These are phyloP conservation scores for Eubasilissa regina DNA, from an alignment of 1,140 invertebrate genomes.

Conservation along the genomic window DNA sequence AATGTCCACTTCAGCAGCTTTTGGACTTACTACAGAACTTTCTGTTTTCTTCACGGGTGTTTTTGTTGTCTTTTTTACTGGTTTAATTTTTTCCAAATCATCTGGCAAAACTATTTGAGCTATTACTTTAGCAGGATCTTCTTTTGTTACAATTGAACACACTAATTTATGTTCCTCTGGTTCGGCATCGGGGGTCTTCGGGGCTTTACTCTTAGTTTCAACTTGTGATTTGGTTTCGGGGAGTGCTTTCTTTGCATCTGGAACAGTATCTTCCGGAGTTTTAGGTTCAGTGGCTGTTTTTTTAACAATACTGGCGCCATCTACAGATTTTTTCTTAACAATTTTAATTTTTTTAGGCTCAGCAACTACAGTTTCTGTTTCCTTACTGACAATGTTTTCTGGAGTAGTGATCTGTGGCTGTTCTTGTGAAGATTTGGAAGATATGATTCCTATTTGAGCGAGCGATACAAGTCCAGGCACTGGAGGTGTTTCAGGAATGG, in stretches of 20 bases:
- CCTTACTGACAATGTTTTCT: neutral
- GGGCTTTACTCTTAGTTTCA: slow-evolving; percentile 22
- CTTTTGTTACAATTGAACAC: slow-evolving; percentile 51
- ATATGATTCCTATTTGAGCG: slow-evolving; percentile 67
- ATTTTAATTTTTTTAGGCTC: slow-evolving; percentile 42
- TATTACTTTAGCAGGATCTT: slow-evolving; percentile 29
- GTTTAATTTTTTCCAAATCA: slow-evolving; percentile 49
- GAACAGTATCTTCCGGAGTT: slow-evolving; percentile 16
- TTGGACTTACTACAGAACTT: slow-evolving; percentile 21
- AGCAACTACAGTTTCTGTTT: slow-evolving; percentile 31
- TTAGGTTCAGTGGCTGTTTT: slow-evolving; percentile 27
- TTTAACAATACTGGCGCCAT: slow-evolving; percentile 4
- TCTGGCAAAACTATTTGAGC: slow-evolving; percentile 26
- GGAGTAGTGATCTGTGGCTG: slow-evolving; percentile 48
- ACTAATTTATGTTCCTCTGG: slow-evolving; percentile 31
- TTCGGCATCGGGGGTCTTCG: slow-evolving; percentile 23
- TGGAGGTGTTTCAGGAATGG: slow-evolving; percentile 66
- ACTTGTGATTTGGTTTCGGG: slow-evolving; percentile 18
- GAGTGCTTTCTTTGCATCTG: neutral
- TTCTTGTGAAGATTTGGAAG: slow-evolving; percentile 56
- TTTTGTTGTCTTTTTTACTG: slow-evolving; percentile 30
- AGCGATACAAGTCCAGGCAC: slow-evolving; percentile 63
- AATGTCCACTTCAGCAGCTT: neutral
- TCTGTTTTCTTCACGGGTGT: slow-evolving; percentile 10
- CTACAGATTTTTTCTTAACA: slow-evolving; percentile 25